Conservation (phyloP, 1,140 invertebrate species). For the Aphelenchoides besseyi region DNA sequence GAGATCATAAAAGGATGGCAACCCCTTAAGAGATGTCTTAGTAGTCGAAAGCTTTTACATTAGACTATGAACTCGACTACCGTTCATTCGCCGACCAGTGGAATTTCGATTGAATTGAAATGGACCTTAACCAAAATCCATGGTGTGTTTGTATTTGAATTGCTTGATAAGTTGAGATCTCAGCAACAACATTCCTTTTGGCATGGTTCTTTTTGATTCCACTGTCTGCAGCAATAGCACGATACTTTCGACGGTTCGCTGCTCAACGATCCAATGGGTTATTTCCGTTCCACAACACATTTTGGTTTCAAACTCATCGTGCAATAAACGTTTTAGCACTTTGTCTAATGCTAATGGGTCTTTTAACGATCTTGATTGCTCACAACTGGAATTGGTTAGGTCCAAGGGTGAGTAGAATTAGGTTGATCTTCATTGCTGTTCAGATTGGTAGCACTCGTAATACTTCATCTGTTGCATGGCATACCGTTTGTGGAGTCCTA, state of each 20-base stretch:
- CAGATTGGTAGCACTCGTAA: not conserved
- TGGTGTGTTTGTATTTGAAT: not conserved
- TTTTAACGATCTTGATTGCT: conserved; percentile 4
- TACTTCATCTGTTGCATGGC: not conserved
- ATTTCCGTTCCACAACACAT: not conserved
- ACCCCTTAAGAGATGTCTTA: no score
- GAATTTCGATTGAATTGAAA: not conserved
- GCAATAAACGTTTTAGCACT: not conserved
- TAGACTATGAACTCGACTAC: not conserved
- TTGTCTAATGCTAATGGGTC: conserved; percentile 1
- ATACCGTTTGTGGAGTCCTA: not conserved
- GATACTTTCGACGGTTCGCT: not conserved
- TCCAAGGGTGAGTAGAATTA: not conserved
- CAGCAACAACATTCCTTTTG: not conserved
- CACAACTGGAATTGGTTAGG: conserved; percentile 6
- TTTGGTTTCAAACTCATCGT: conserved; percentile 8
- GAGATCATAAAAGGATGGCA: no score
- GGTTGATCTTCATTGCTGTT: not conserved
- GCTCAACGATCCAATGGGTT: not conserved
- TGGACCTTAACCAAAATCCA: not conserved
- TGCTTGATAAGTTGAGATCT: not conserved
- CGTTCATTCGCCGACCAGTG: not conserved
- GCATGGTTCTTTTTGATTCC: not conserved
- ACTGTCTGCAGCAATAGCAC: not conserved
- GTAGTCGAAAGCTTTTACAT: no score